Conservation (phyloP, 2,888 invertebrate species). For the Neoaliturus tenellus region DNA sequence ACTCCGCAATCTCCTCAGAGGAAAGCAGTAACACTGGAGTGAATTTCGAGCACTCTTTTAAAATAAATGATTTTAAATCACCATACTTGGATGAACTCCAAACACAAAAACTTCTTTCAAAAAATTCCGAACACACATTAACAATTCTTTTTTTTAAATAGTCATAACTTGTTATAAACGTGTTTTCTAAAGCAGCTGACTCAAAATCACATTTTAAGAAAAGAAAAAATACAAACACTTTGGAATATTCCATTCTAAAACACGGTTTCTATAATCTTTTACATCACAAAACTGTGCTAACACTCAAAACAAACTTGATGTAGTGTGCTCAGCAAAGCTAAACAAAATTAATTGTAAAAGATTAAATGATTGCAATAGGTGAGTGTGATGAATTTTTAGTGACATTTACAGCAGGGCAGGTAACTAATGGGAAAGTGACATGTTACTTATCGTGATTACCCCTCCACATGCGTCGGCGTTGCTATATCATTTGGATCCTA, state of each 20-base stretch:
- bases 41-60: not conserved
- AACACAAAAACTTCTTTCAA: constrained; percentile 7
- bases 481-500: not conserved
- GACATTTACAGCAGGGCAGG: not conserved
- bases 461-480: not conserved
- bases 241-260: not conserved
- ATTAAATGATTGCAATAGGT: not conserved
- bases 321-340: not conserved
- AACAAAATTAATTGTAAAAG: not conserved
- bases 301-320: not conserved
- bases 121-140: not conserved
- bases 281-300: not conserved
- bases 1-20: not conserved
- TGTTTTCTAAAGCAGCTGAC: not conserved
- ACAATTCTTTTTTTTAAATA: not conserved
- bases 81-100: not conserved
- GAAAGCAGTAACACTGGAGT: not conserved
- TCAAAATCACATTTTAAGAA: not conserved
- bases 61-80: not conserved
- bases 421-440: not conserved
- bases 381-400: not conserved
- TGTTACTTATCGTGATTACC: not conserved
- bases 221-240: not conserved
- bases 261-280: not conserved
- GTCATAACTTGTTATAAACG: not conserved